Evolutionary conservation across 1,140 invertebrate genomes (phyloP).

Genomic region (Sweltsa coloradensis): DNA sequence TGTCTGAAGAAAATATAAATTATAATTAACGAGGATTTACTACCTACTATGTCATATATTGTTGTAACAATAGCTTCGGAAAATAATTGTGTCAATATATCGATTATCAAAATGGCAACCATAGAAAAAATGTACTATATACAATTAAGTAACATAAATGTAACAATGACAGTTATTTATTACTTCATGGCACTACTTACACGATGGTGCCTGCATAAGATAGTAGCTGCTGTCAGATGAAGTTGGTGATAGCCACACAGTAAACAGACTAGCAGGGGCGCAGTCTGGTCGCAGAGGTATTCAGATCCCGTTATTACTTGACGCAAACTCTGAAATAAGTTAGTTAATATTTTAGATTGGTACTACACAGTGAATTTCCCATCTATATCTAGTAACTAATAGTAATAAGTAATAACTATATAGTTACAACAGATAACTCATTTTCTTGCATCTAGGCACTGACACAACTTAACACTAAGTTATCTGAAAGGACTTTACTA

Average conservation of each 20-base stretch:
- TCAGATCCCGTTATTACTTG: not conserved
- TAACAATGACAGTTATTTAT: too few species aligned
- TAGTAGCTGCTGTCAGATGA: not conserved
- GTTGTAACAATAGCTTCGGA: too few species aligned
- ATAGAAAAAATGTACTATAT: not conserved
- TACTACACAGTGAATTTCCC: not conserved
- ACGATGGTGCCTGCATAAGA: not conserved
- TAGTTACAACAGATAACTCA: not conserved
- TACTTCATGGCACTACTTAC: too few species aligned
- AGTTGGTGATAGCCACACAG: not conserved
- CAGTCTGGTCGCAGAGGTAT: not conserved
- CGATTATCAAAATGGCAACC: too few species aligned
- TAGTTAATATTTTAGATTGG: not conserved
- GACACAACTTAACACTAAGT: too few species aligned
- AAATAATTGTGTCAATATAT: too few species aligned
- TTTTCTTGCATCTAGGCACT: too few species aligned
- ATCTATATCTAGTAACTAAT: not conserved
- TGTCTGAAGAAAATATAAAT: too few species aligned
- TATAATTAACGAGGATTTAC: too few species aligned
- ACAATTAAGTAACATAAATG: not conserved
- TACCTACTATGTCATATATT: too few species aligned
- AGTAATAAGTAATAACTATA: not conserved
- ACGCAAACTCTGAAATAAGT: not conserved
- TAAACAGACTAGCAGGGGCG: not conserved
- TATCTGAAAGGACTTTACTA: too few species aligned